Evolutionary conservation across 2,888 invertebrate genomes (phyloP), one percentile per base, ranked within the genome.

Genomic region (Yponomeuta sedellus): DNA sequence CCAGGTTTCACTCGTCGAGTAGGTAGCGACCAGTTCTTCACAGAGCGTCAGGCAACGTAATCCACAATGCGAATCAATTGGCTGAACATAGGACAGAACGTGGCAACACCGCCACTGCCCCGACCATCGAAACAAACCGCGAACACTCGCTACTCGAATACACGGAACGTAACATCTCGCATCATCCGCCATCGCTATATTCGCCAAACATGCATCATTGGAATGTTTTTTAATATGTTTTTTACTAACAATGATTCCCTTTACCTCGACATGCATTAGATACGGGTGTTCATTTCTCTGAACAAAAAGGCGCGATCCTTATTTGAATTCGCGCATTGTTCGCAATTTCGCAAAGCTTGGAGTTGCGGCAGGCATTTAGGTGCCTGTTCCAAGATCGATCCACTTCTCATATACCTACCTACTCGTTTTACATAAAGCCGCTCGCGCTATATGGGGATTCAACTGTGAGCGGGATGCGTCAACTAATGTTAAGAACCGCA

Each of bases 371-470:
- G 44, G 44, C 44, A 3, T 12, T 52, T 52, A 16, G 74, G 81
- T 83, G 84, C 80, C 79, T 81, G 78, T 81, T 79, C 74, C 83
- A 77, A 78, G 84, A 90, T 89, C 86, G 89, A 89, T 88, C 88
- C 86, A 78, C 77, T 83, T 82, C 85, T 86, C 88, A 88, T 87
- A 76, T 89, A 34, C 34, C 34, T 34, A 68, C 68, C 34, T 34
- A 68, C 68, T 61, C 75, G 79, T 75, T 85, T 86, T 88, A 88
- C 86, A 88, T 87, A 86, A 79, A 82, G 84, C 83, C 84, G 84
- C 84, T 80, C 82, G 79, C 79, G 78, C 79, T 87, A 87, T 88
- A 86, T 88, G 82, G 88, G 85, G 86, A 86, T 86, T 86, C 85
- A 85, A 86, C 85, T 80, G 86, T 86, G 22, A 22, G 44, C 63